A percentile compares a stretch with the other conserved stretches of the same genome.
phyloP scores from a whole-genome alignment of 2,888 invertebrate species.

The Nowickia ferox region DNA sequence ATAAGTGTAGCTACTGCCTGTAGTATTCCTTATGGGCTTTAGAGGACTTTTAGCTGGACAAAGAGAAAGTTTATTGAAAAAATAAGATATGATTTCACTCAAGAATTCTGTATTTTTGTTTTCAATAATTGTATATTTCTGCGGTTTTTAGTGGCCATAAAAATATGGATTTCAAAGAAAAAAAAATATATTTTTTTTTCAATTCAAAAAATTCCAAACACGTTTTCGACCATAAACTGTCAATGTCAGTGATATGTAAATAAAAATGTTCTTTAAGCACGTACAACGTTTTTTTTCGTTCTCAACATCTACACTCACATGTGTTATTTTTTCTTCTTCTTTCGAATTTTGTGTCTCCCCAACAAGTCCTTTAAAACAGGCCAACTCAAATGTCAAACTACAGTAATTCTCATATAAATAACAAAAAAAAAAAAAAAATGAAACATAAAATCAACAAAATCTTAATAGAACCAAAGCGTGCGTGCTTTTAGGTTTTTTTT shows the following conservation, averaged over 20 bases:
- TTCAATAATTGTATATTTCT: background rate
- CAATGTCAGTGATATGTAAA: conserved; percentile 66
- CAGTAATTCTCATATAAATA: conserved; percentile 65
- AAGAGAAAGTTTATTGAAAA: conserved; percentile 52
- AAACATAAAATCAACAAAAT: conserved; percentile 8
- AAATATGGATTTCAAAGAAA: conserved; percentile 25
- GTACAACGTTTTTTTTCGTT: conserved; percentile 18
- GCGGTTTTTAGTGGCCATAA: conserved; percentile 14
- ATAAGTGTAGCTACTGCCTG: conserved; percentile 17
- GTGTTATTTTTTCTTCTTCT: too few species aligned
- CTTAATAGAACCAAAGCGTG: conserved; percentile 36
- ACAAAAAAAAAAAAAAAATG: conserved; percentile 45
- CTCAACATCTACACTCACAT: background rate
- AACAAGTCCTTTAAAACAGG: conserved; percentile 54
- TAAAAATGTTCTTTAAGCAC: conserved; percentile 54
- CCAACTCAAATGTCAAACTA: conserved; percentile 65
- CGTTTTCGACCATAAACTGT: conserved; percentile 70
- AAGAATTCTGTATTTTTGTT: background rate
- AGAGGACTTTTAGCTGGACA: conserved; percentile 23
- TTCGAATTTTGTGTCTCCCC: background rate
- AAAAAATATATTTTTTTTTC: background rate
- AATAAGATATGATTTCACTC: background rate
- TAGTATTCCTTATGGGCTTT: conserved; percentile 1
- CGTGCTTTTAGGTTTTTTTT: conserved; percentile 35
- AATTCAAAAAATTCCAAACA: conserved; percentile 58